Evolutionary conservation across 2,888 invertebrate genomes (phyloP), one percentile per base, ranked within the genome.

Genomic region (Heliconius ismenius): DNA sequence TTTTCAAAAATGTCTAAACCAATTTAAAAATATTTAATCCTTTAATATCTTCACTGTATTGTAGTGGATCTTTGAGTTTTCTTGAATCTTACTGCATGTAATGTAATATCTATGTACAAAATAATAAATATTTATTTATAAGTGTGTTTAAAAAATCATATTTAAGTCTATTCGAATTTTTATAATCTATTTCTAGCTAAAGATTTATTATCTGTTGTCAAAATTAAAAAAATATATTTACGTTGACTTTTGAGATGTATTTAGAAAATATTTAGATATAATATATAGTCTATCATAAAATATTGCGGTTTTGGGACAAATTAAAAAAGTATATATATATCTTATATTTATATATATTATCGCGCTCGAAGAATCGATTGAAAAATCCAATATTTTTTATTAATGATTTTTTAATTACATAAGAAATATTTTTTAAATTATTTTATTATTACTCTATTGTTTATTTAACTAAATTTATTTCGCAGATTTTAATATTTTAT

Each of bases 191-290:
- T 26, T 72, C 28, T 26, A 24, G 36, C 60, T 72, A 62, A 36
- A 73, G 28, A 36, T 72, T 58, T 72, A 73, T 65, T 63, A 73
- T 63, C 43, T 43, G 63, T 73, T 43, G 36, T 67, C 67, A 24
- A 39, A 73, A 76, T 78, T 78, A 63, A 73, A 78, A 9, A 62
- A 58, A 78, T 67, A 67, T 67, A 67, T 39, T 39, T 67, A 39
- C n/a, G 65, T 67, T 67, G 39, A 36, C n/a, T 65, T 65, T 65
- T 21, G 13, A 65, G 36, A 65, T 36, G 65, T 65, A 36, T 65
- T 67, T 67, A 24, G 13, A 39, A 24, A 6, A 7, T 62, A 62
- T 32, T 32, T 32, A 32, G 32, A 7, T 32, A 32, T 32, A 7
- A 32, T 62, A 62, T 62, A 67, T 67, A 67, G 39, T 67, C 39